Evolutionary conservation across 53 echinoderm and acorn worm species (phyloP), one percentile per base, ranked within the genome.

Genomic region (Astropecten irregularis): DNA sequence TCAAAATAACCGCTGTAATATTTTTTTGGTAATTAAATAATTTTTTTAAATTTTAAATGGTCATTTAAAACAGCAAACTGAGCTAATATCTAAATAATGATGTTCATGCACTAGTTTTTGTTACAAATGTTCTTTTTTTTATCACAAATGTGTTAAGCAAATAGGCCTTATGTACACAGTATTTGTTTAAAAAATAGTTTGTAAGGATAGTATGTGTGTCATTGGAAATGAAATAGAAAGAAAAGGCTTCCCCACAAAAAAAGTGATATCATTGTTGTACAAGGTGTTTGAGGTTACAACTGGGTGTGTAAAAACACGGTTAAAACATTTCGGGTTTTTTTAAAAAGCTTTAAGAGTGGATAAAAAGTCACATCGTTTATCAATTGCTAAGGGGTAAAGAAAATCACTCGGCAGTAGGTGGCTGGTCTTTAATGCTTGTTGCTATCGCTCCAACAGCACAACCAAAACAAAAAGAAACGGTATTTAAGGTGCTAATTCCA

Each of bases 131-230:
- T 60, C 47, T 14, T n/a, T 32, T 74, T 50, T 39, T 33, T 15
- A 79, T 79, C 76, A 57, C 58, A 76, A 76, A 37, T 27, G 40
- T 26, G 22, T 52, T 53, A 37, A 36, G 55, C 55, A 39, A 76
- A 58, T 76, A 27, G 20, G 55, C 76, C 56, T 57, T 76, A 76
- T 76, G 56, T 76, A 76, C 76, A 76, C 26, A 26, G 57, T 76
- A 21, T 56, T 56, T 15, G 35, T 32, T 35, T 6, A 30, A 39
- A 23, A 54, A 22, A 76, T 34, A 15, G 35, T 40, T 5, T 21
- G 33, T 51, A n/a, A 30, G 49, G 18, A 65, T 36, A 16, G 21
- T 16, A 34, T 18, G 65, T 36, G 38, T n/a, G n/a, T n/a, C n/a
- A n/a, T n/a, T n/a, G n/a, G n/a, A n/a, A n/a, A n/a, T n/a, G n/a